A percentile compares a stretch with the other conserved stretches of the same genome.
Evolutionary conservation across 2,888 invertebrate genomes (phyloP).

Genomic region (Pasiphila rectangulata): DNA sequence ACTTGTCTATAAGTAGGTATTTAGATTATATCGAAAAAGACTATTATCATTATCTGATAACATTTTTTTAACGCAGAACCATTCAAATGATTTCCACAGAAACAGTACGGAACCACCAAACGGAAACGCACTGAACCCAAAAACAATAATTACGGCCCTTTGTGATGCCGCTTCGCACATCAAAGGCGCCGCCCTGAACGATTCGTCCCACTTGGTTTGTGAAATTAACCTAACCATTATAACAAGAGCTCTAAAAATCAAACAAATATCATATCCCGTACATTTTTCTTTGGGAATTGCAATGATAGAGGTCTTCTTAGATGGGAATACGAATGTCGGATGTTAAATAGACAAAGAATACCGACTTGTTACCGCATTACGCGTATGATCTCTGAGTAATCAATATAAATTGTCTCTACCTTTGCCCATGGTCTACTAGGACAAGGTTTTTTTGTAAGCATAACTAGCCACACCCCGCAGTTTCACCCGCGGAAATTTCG

Average conservation of each 20-base stretch:
- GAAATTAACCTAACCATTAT: constrained; percentile 51
- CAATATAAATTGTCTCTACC: constrained; percentile 2
- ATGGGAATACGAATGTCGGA: constrained; percentile 32
- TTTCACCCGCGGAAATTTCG: no score
- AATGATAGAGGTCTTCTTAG: constrained; percentile 11
- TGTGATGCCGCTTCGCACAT: constrained; percentile 58
- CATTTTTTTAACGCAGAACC: no score
- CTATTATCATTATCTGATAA: no score
- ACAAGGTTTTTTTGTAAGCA: no score
- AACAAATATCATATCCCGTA: background rate
- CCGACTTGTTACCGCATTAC: constrained; percentile 61
- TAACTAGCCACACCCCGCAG: no score
- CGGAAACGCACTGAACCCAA: constrained; percentile 40
- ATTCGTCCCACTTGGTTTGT: constrained; percentile 74
- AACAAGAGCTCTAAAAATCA: constrained; percentile 15
- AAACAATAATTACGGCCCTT: constrained; percentile 60
- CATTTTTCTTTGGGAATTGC: background rate
- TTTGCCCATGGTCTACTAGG: background rate
- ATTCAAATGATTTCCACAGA: background rate
- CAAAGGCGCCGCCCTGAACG: constrained; percentile 73
- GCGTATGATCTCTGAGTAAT: constrained; percentile 10
- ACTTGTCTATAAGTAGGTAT: no score
- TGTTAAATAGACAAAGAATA: constrained; percentile 71
- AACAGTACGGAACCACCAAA: constrained; percentile 36
- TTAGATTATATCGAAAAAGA: no score